Conservation (phyloP, 2,113 vertebrate genomes). For the Andinoacara biseriatus region DNA sequence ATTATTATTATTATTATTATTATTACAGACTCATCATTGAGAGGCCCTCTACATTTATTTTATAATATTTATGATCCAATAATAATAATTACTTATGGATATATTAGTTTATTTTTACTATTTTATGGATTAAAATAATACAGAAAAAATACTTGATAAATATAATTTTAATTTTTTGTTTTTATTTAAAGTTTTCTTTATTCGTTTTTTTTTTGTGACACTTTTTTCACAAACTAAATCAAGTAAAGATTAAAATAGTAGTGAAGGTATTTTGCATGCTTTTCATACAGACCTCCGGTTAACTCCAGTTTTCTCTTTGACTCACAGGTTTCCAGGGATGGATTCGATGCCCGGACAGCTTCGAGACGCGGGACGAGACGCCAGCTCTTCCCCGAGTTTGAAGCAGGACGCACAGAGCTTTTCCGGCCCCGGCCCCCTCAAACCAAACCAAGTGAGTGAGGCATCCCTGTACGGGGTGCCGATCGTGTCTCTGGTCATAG, state of each 20-base stretch:
- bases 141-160: not conserved
- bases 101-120: not conserved
- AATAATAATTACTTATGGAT: not conserved
- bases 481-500: constrained; percentile 93
- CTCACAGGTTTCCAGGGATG: constrained; percentile 85
- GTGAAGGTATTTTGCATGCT: not conserved
- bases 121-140: not conserved
- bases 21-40: not conserved
- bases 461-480: constrained; percentile 93
- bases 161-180: not conserved
- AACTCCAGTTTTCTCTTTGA: constrained; percentile 8
- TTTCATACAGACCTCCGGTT: not conserved
- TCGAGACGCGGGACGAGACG: constrained; percentile 86
- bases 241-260: not conserved
- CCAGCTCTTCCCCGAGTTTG: constrained; percentile 87
- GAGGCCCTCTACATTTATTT: not conserved
- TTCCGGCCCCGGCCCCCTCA: constrained; percentile 86
- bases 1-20: not conserved
- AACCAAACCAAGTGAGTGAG: constrained; percentile 96
- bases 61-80: not conserved
- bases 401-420: constrained; percentile 89
- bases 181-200: not conserved
- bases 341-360: constrained; percentile 91
- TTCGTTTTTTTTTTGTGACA: not conserved
- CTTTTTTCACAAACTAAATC: not conserved